These are phyloP conservation scores for Lobophora halterata DNA, from an alignment of 2,888 invertebrate species.

Conservation along the genomic window DNA sequence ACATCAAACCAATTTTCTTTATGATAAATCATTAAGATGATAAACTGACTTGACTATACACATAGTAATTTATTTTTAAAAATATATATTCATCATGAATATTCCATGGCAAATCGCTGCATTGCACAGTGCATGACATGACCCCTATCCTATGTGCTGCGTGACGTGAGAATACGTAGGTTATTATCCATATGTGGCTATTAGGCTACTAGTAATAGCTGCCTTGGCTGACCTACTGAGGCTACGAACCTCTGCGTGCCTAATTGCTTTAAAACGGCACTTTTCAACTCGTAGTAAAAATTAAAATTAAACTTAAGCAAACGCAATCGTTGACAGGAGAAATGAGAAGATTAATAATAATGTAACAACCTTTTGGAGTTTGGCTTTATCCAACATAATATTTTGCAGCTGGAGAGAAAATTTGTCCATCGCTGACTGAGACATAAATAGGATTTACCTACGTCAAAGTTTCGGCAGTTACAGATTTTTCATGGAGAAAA, in stretches of 20 bases:
- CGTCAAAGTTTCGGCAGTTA: slow-evolving; percentile 31
- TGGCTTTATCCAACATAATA: slow-evolving; percentile 8
- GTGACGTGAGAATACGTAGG: slow-evolving; percentile 38
- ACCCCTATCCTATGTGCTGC: slow-evolving; percentile 19
- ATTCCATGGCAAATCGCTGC: slow-evolving; percentile 4
- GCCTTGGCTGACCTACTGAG: slow-evolving; percentile 32
- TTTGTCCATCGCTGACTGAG: slow-evolving; percentile 19
- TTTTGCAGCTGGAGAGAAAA: slow-evolving; percentile 11
- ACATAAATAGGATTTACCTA: slow-evolving; percentile 28
- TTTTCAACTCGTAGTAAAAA: neutral
- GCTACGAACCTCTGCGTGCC: slow-evolving; percentile 10
- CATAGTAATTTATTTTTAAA: too few species aligned
- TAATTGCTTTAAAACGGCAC: slow-evolving; percentile 9
- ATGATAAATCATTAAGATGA: too few species aligned
- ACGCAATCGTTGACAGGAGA: neutral
- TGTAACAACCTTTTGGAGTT: slow-evolving; percentile 1
- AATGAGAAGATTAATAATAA: slow-evolving; percentile 6
- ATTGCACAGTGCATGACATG: neutral
- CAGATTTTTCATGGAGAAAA: slow-evolving; percentile 32
- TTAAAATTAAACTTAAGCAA: slow-evolving; percentile 5
- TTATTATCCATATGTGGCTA: slow-evolving; percentile 34
- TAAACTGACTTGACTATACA: too few species aligned
- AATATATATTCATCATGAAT: too few species aligned
- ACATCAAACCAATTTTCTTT: too few species aligned
- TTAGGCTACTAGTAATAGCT: slow-evolving; percentile 33